These are phyloP conservation scores for Eubucco bourcierii DNA, from an alignment of 2,113 vertebrate species.

Conservation along the genomic window DNA sequence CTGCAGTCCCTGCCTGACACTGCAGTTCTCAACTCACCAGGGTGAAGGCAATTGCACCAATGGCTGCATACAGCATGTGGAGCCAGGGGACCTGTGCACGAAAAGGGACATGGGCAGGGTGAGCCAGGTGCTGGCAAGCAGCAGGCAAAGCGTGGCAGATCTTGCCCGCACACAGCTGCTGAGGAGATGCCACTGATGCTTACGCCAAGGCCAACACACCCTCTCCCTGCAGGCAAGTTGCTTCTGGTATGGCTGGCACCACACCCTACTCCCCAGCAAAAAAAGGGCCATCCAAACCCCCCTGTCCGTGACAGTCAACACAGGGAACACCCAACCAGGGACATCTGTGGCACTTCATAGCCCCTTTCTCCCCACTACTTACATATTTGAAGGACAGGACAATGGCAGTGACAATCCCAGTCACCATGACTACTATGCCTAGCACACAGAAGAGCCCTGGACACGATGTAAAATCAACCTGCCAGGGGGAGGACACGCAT, in stretches of 20 bases:
- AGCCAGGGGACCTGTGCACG: slow-evolving; percentile 85
- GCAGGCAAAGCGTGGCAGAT: background rate
- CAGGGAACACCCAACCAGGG: rapidly evolving
- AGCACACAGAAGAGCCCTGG: slow-evolving; percentile 87
- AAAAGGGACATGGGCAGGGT: background rate
- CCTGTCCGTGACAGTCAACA: background rate
- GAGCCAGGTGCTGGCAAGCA: background rate
- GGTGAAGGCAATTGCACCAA: slow-evolving; percentile 89
- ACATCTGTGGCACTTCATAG: background rate
- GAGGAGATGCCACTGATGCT: background rate
- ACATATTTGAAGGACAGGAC: slow-evolving; percentile 93
- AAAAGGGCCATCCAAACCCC: background rate
- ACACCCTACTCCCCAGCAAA: background rate
- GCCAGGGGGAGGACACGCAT: background rate
- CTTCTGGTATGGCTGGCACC: background rate
- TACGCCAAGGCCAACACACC: rapidly evolving
- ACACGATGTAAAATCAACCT: slow-evolving; percentile 98
- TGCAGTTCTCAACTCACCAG: slow-evolving; percentile 79
- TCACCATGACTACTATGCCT: slow-evolving; percentile 85
- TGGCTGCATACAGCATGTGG: slow-evolving; percentile 92
- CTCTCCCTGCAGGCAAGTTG: background rate
- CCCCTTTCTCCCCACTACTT: slow-evolving; percentile 54
- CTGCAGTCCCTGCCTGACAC: background rate
- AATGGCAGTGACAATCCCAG: slow-evolving; percentile 85
- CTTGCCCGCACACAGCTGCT: rapidly evolving